A percentile compares a stretch with the other conserved stretches of the same genome.
Conservation (phyloP, 2,797 vertebrate genomes). For the Mormyrops boulengeri region DNA sequence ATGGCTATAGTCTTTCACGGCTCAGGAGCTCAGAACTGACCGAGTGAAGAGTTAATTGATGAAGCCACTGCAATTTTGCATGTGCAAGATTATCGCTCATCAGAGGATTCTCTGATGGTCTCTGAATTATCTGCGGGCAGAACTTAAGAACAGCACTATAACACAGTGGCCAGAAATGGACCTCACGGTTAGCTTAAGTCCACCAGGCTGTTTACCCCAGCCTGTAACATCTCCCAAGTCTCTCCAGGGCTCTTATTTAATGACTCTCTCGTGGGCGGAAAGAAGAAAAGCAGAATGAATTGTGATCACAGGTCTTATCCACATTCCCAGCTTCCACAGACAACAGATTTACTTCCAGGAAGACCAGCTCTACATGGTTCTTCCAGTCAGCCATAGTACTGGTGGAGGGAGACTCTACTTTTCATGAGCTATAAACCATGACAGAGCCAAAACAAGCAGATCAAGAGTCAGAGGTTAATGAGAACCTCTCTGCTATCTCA, state of each 20-base stretch:
- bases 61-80: background rate
- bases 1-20: background rate
- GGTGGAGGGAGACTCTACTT: background rate
- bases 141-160: background rate
- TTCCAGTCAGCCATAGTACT: background rate
- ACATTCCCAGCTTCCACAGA: constrained; percentile 19
- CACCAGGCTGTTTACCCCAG: constrained; percentile 1
- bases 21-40: background rate
- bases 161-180: background rate
- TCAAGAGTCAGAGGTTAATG: constrained; percentile 50
- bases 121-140: background rate
- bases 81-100: background rate
- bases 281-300: background rate
- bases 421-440: constrained; percentile 34
- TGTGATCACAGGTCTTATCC: background rate
- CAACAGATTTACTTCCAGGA: constrained; percentile 42
- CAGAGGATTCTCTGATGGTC: background rate
- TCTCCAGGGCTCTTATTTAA: background rate
- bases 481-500: constrained; percentile 42
- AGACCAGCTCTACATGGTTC: constrained; percentile 25
- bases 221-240: background rate
- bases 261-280: background rate
- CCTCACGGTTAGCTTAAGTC: background rate
- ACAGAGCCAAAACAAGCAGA: constrained; percentile 29
- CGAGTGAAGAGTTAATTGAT: background rate